Base-by-base conservation (phyloP, 2,888 invertebrate species). In the Pseudococcus viburni region DNA sequence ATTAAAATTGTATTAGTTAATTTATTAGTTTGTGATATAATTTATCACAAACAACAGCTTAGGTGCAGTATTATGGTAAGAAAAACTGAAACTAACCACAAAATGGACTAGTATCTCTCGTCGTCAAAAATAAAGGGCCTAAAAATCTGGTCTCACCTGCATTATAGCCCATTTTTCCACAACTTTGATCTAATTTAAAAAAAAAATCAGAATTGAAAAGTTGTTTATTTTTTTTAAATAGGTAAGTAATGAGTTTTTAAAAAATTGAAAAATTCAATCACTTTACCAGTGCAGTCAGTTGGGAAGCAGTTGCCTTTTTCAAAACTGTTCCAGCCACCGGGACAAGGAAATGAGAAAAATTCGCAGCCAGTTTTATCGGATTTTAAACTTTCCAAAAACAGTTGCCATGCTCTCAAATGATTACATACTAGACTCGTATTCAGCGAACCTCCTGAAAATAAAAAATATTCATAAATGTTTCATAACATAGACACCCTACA, bases 51-150 rank as follows among this genome's bases (percentile, higher is more conserved):
- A 26, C 68, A 19, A 26, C 9, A 68, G 7, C n/a, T n/a, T 9
- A 68, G 22, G 33, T 4, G 64, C 12, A 22, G 42, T n/a, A 42
- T 42, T 42, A 42, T 42, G 42, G 33, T 83, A 33, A 51, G 19
- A 51, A 12, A 19, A 42, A 68, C 33, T 17, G 15, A 33, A 19
- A 83, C 91, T 91, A 92, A 93, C 94, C 94, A 91, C 94, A 94
- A 91, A 91, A 94, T 15, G 93, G 93, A 85, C 91, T 90, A 77
- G 92, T 90, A 55, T 91, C 92, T 90, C 92, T 91, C 0, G 94
- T 94, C 0, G 92, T 91, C 64, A 94, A 91, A 90, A 93, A 94
- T 91, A 94, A 93, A 73, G 93, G 92, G 55, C 94, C 94, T 88
- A 92, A 91, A 12, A 92, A 93, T 89, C 90, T 90, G 8, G 91